Base-by-base conservation (phyloP, 1,140 invertebrate genomes). In the Atopsyche davidsoni region DNA sequence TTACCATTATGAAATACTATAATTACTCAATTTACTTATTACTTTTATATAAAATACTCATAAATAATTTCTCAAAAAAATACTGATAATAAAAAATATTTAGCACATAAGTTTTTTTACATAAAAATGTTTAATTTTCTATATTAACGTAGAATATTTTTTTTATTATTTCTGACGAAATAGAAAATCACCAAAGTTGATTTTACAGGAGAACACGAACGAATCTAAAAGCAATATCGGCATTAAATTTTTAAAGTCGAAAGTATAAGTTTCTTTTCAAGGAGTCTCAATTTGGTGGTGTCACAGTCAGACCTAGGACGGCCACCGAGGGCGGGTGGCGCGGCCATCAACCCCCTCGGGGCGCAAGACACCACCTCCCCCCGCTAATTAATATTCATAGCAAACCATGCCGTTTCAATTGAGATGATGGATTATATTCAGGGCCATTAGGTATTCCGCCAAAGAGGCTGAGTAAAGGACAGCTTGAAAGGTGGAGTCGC, bases 311-410 rank as follows among this genome's bases (percentile, higher is more conserved):
- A 18, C 40, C 17, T 40, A 40, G 18, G 22, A 16, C 16, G 24
- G 22, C 28, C 23, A 24, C 34, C 14, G 18, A 14, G 18, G 34
- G 34, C 34, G 40, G 40, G n/a, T n/a, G n/a, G n/a, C n/a, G n/a
- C n/a, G n/a, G n/a, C n/a, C n/a, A n/a, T n/a, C n/a, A n/a, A n/a
- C n/a, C n/a, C n/a, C 28, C 23, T 40, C 28, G 25, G 42, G 24
- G 42, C 17, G 34, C 34, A 24, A 32, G 18, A 28, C 25, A 44
- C 34, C 31, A 44, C 31, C 34, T 32, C 42, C 34, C 25, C 31
- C 42, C 34, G 42, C 31, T 44, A 44, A 44, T 44, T 44, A 44
- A 44, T 44, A 44, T 44, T 44, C 42, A 44, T 44, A 44, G 42
- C 42, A 24, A 44, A 14, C 42, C 42, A 28, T 19, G 34, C 25